Evolutionary conservation across 2,797 vertebrate genomes (phyloP), one percentile per base, ranked within the genome.

Genomic region (Lindbergichthys nudifrons): DNA sequence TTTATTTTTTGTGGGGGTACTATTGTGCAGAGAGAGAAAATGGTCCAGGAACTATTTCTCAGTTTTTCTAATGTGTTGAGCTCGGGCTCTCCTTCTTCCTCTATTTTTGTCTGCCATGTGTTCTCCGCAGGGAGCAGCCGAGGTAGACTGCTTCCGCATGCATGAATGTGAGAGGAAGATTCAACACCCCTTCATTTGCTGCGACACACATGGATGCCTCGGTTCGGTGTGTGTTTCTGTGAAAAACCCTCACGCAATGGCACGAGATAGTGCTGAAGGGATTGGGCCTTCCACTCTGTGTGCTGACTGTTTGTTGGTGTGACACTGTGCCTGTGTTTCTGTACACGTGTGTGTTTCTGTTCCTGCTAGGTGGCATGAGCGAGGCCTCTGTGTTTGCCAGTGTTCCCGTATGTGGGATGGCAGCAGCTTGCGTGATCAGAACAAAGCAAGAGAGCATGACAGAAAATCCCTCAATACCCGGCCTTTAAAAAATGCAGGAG

Each of bases 401-500:
- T 36, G 84, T 88, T 94, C 89, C 89, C 67, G 86, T 89, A 89
- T 93, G 90, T 91, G 86, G 93, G 87, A 91, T 91, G 85, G 90
- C 89, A 86, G 88, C 85, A 90, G 93, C 85, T 97, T 95, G 96
- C 95, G 95, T 97, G 96, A 96, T 95, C 87, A 87, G 88, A 94
- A 93, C 93, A 94, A 93, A 95, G 94, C 92, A 90, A 90, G 89
- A 90, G 93, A 94, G 94, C 95, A 95, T 85, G 93, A 95, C 93
- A 96, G 94, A 96, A 91, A 96, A 94, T 96, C 96, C 96, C 96
- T 95, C 94, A 96, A 94, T 96, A 92, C 95, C 93, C 89, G 89
- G 92, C 87, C 94, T 96, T 96, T 97, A 96, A 97, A 92, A 97
- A 96, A 97, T 97, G 96, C 95, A 97, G 92, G 92, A 97, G 95